phyloP scores from a whole-genome alignment of 2,888 invertebrate species.

The Macrophya annulata region DNA sequence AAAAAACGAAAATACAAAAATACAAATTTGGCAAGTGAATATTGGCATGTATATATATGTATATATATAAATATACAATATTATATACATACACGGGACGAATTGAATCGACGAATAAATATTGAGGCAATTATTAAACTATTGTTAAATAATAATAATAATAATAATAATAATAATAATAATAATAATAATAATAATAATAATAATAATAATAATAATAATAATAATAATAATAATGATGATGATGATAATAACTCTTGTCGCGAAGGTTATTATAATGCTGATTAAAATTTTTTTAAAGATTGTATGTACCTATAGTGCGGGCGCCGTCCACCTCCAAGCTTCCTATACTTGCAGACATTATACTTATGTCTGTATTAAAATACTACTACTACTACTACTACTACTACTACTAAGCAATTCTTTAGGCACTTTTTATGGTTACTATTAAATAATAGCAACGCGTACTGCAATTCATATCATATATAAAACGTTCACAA shows the following conservation, averaged over 20 bases:
- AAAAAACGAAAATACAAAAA: not conserved
- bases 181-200: too few relatives aligned
- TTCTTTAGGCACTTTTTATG: slow-evolving; percentile 62
- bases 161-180: not conserved
- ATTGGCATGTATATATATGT: not conserved
- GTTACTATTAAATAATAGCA: slow-evolving; percentile 62
- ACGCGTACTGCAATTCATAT: slow-evolving; percentile 71
- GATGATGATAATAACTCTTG: not conserved
- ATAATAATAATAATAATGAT: too few relatives aligned
- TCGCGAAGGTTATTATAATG: slow-evolving; percentile 3
- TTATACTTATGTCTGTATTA: slow-evolving; percentile 56
- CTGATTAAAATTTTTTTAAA: slow-evolving; percentile 50
- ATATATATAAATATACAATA: not conserved
- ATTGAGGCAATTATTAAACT: slow-evolving; percentile 12
- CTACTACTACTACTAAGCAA: slow-evolving; percentile 66
- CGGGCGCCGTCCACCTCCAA: slow-evolving; percentile 76
- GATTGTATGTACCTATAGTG: slow-evolving; percentile 59
- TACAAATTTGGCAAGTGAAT: not conserved
- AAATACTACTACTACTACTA: slow-evolving; percentile 65
- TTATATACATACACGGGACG: slow-evolving; percentile 10
- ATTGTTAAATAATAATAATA: not conserved
- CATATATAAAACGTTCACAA: slow-evolving; percentile 62
- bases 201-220: not conserved
- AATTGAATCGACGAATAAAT: slow-evolving; percentile 3
- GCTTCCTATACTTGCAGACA: slow-evolving; percentile 72